Evolutionary conservation across 2,113 vertebrate species (phyloP), one percentile per base, ranked within the genome.

Genomic region (Chitala chitala): DNA sequence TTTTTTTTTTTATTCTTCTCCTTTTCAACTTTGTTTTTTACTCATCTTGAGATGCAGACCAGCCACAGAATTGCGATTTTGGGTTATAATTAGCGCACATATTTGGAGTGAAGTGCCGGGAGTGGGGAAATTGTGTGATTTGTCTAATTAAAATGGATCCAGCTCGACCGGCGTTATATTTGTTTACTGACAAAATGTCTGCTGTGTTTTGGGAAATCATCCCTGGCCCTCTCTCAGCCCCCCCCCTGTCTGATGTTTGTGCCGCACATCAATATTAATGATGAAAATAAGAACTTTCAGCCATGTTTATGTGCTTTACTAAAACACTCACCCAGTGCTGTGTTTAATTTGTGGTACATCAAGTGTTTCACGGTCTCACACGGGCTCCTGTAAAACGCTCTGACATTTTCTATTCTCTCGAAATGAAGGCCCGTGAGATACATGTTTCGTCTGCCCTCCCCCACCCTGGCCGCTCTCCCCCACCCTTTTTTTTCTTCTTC

Each of bases 221-320:
- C 7, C 6, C 76, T 38, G 36, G 76, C 54, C 40, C 48, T 78
- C 71, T 40, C 58, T 55, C 63, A 71, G 50, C 75, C 69, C 65
- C 36, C 17, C 69, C 76, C n/a, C 55, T 69, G 58, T 82, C 79
- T 84, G 75, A 83, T 79, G 80, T 86, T 81, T 85, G 82, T 71
- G 79, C 76, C 78, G 77, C 72, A 76, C 81, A 86, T 83, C 75
- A 82, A 84, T 85, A 85, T 85, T 83, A 81, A 84, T 79, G 29
- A 48, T 77, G 76, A 76, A 82, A 77, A 79, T 71, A 78, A 77
- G 73, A 77, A 69, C 26, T 75, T 86, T 85, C 77, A 82, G 64
- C 26, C 51, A 73, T 84, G 78, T 85, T 86, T 79, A 78, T 66
- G 55, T 61, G 69, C 68, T 77, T 72, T 73, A 69, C 36, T 55